Conservation (phyloP, 2,888 invertebrate genomes). For the Neuroscelio doddi region DNA sequence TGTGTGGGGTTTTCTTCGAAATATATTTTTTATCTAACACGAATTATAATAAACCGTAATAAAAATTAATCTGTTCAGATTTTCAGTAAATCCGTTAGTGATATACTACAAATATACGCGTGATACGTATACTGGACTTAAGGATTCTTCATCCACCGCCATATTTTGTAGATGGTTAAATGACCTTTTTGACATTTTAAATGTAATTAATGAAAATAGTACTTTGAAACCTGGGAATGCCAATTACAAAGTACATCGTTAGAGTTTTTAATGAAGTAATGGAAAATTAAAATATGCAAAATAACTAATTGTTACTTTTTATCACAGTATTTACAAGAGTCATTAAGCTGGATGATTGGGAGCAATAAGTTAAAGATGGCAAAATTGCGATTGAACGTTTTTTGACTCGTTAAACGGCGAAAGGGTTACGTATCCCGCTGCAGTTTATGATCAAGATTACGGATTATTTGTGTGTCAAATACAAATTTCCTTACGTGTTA, state of each 20-base stretch:
- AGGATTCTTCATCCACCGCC: conserved; percentile 27
- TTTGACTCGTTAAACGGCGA: background rate
- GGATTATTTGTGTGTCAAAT: background rate
- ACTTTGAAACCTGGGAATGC: too few species aligned
- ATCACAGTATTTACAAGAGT: background rate
- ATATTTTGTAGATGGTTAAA: conserved; percentile 44
- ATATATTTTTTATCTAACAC: too few species aligned
- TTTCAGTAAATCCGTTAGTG: too few species aligned
- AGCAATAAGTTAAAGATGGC: background rate
- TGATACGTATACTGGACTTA: conserved; percentile 17
- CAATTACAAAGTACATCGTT: too few species aligned
- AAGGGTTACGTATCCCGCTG: background rate
- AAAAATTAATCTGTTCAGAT: too few species aligned
- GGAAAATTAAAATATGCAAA: too few species aligned
- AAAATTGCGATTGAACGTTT: background rate
- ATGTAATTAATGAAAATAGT: conserved; percentile 10
- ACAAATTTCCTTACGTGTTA: background rate
- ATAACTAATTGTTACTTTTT: too few species aligned
- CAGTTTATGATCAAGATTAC: background rate
- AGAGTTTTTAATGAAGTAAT: too few species aligned
- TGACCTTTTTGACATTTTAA: conserved; percentile 42
- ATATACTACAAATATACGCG: too few species aligned
- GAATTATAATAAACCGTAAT: too few species aligned
- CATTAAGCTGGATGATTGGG: conserved; percentile 2
- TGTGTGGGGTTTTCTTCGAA: too few species aligned